Evolutionary conservation across 2,113 vertebrate genomes (phyloP), one percentile per base, ranked within the genome.

Genomic region (Tragelaphus imberbis): DNA sequence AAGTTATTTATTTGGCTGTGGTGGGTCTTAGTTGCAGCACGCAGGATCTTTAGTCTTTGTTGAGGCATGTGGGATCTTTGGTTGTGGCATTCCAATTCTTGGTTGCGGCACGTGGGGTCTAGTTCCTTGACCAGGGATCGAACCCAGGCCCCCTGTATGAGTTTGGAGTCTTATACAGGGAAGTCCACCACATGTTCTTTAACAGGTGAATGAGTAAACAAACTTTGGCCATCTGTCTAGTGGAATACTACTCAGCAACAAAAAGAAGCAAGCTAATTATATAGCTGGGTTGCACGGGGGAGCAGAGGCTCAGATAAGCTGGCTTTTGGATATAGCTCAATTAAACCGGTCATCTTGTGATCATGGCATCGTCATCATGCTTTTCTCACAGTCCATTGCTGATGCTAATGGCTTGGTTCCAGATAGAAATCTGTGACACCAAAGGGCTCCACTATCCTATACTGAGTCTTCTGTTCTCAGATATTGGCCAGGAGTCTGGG

Each of bases 351-450:
- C 0, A 5, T 12, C 28, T 33, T 33, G n/a, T 36, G 51, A 4
- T 5, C n/a, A 5, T 5, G 81, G 28, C 23, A 23, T 33, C 2
- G 0, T n/a, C n/a, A 14, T 11, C 23, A 25, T n/a, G 36, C 55
- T 19, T 33, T 8, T 77, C 75, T 21, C 10, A 28, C 51, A 21
- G 36, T 68, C 68, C 7, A 3, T 63, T 30, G 8, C n/a, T 36
- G 51, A 84, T 33, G 27, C 19, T 25, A 3, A 33, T 4, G 19
- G 13, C 44, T 6, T 40, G 33, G 63, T 25, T 53, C 8, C n/a
- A 44, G 33, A 5, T 27, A 53, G 55, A 59, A 6, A 44, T 51
- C 53, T 77, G 80, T 33, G 23, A 17, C 47, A 56, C 36, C 82
- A 49, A 5, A 27, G 13, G 8, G n/a, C 27, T 44, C 21, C 1